These are phyloP conservation scores for Lepidurus packardi DNA, from an alignment of 1,140 invertebrate genomes.

Conservation along the genomic window DNA sequence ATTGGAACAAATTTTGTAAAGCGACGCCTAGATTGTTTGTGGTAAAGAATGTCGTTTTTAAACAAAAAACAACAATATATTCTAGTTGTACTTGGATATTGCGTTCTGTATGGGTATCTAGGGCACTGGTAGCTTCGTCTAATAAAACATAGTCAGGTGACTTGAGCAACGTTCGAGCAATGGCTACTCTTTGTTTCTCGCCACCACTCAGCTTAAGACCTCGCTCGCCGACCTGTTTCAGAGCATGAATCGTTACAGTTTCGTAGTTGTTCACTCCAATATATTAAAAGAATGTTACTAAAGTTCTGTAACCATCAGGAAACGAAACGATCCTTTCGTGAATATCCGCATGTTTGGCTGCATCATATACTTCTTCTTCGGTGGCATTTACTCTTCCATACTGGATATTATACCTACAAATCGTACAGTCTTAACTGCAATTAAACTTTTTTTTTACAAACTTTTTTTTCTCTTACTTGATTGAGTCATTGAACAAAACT, in stretches of 20 bases:
- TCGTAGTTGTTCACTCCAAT: neutral
- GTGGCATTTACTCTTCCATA: constrained; percentile 76
- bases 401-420: constrained; percentile 80
- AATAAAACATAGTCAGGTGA: constrained; percentile 76
- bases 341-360: constrained; percentile 87
- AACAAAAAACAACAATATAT: neutral
- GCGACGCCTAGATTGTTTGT: constrained; percentile 52
- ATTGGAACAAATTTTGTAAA: constrained; percentile 69
- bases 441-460: constrained; percentile 10
- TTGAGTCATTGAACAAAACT: constrained; percentile 91
- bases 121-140: constrained; percentile 82
- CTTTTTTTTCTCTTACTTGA: constrained; percentile 52
- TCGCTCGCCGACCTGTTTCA: constrained; percentile 63
- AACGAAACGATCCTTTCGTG: constrained; percentile 86
- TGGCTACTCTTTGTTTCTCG: constrained; percentile 90
- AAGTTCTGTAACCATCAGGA: constrained; percentile 78
- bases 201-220: constrained; percentile 76
- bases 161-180: constrained; percentile 83
- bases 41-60: neutral
- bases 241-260: constrained; percentile 24
- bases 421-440: constrained; percentile 32
- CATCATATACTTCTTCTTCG: constrained; percentile 76
- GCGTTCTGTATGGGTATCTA: constrained; percentile 76
- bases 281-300: constrained; percentile 48
- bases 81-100: constrained; percentile 62